A percentile compares a stretch with the other conserved stretches of the same genome.
Evolutionary conservation across 2,797 vertebrate species (phyloP).

Genomic region (Galaxias olidus): DNA sequence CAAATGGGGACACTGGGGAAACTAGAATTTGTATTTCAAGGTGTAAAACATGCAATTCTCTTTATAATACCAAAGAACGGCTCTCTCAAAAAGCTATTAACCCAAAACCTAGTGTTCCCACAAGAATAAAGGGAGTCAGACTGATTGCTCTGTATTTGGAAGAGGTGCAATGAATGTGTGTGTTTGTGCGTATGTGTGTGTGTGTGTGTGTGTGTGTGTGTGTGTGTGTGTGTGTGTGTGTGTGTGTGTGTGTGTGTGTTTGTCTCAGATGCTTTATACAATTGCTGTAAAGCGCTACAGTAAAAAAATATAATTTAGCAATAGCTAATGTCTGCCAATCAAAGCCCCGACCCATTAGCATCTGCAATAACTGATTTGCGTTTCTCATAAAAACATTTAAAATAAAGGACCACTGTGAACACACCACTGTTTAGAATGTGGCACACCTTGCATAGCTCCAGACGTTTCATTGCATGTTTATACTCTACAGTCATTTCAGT

Average conservation of each 20-base stretch:
- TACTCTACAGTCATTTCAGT: neutral
- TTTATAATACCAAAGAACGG: too few relatives aligned
- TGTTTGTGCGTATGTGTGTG: neutral
- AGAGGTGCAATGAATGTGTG: conserved; percentile 8
- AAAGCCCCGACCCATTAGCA: conserved; percentile 56
- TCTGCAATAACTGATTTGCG: conserved; percentile 55
- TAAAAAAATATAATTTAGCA: conserved; percentile 48
- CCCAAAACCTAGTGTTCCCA: neutral
- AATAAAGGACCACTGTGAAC: too few relatives aligned
- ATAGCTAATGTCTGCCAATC: conserved; percentile 61
- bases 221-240: neutral
- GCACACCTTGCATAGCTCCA: conserved; percentile 17
- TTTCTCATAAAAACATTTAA: conserved; percentile 35
- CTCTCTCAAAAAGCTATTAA: too few relatives aligned
- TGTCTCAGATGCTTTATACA: neutral
- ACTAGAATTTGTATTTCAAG: neutral
- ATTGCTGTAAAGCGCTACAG: too few relatives aligned
- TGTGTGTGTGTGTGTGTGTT: neutral
- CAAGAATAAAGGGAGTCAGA: too few relatives aligned
- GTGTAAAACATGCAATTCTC: too few relatives aligned
- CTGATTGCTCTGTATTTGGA: too few relatives aligned
- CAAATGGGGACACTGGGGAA: neutral
- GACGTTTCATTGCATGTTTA: conserved; percentile 17
- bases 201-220: neutral
- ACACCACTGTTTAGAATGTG: conserved; percentile 50